Evolutionary conservation across 2,797 vertebrate genomes (phyloP), one percentile per base, ranked within the genome.

Genomic region (Peromyscus aztecus): DNA sequence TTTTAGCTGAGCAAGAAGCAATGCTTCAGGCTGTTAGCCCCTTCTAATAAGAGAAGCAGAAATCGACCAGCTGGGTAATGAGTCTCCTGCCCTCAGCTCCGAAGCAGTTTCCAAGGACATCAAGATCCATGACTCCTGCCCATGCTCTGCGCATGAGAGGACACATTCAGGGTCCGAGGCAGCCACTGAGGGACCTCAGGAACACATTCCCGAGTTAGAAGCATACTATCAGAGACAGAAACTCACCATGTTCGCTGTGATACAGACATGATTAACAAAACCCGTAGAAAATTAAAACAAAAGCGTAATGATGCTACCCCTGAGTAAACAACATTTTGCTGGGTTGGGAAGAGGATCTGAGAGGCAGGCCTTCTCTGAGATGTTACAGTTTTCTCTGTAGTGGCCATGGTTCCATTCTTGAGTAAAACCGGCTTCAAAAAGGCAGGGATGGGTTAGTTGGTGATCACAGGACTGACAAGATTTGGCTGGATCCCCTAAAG

Each of bases 1-100:
- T 63, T 88, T 89, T 69, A 37, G 29, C 23, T 89, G 37, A 94
- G 55, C 55, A 86, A 89, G 78, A 93, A 87, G 46, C 3, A n/a
- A 29, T 86, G 81, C 49, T 73, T 57, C 81, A 65, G 61, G 34
- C 27, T 69, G 1, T 83, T 95, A 87, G n/a, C 19, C 59, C 34
- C 65, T 96, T 90, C 76, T 59, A 87, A 49, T n/a, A 77, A 95
- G 63, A 24, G 57, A 95, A 91, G 65, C 61, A 90, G 80, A 57
- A 65, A 86, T 16, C 46, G 86, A n/a, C 13, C 71, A 83, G 0
- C 6, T 55, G 9, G 52, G 37, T 34, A 46, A 84, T 61, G 59
- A 83, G 24, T 83, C 88, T 93, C 69, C 55, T 61, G n/a, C 84
- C 80, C 57, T 83, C 37, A 57, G 71, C 90, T n/a, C 95, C 37